Base-by-base conservation (phyloP, 2,888 invertebrate species). In the Aradus depressus region DNA sequence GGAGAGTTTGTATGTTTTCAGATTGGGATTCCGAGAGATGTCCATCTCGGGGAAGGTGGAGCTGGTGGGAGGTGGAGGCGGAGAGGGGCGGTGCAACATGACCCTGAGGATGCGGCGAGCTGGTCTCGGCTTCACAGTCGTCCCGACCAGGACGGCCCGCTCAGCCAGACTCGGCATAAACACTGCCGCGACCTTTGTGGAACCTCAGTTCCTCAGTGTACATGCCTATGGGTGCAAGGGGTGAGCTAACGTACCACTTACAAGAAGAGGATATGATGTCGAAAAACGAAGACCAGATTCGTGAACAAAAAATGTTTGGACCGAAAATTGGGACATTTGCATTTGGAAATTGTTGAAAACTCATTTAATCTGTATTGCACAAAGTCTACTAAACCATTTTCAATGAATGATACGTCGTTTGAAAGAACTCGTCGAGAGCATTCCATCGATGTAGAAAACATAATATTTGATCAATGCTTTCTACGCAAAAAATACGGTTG, bases 171-270 rank as follows among this genome's bases (percentile, higher is more conserved):
- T 43, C 41, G 52, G 56, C 4, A 45, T 57, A 3, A 56, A 54
- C 16, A 62, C 62, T 18, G 59, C 62, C 18, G 60, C 86, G 0
- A 85, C 84, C 64, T 88, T 88, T 62, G 75, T 86, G 0, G 87
- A 88, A 61, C 87, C 87, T 0, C 82, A 86, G 12, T 87, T 87
- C 61, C 82, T 86, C 28, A 86, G 86, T 38, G 85, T 88, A 0
- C 87, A 87, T 62, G 87, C 87, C 0, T 86, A 86, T 58, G 85
- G 85, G 0, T 88, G 87, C 62, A 80, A 82, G 37, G 56, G 55
- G 54, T 55, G 19, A 43, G 28, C 22, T 3, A 37, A 37, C 10
- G 38, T 16, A 12, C 14, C 12, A 10, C 10, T 12, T 12, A 31
- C 10, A 31, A 31, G 10, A 31, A n/a, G n/a, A n/a, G n/a, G n/a